A percentile compares a stretch with the other conserved stretches of the same genome.
Evolutionary conservation across 2,113 vertebrate species (phyloP).

Genomic region (Spea multiplicata): DNA sequence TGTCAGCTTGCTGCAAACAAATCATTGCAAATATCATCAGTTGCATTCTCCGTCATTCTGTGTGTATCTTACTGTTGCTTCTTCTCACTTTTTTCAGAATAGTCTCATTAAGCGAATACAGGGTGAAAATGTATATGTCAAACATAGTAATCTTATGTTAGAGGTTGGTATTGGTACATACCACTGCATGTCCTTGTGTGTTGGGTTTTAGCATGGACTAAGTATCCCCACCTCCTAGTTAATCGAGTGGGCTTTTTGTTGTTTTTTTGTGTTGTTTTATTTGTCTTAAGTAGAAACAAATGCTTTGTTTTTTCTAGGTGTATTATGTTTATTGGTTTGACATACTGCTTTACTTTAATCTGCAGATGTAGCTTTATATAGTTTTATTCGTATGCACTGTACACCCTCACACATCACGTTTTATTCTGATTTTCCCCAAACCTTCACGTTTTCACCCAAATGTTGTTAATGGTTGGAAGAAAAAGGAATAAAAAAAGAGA

Average conservation of each 20-base stretch:
- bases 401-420: slow-evolving; percentile 56
- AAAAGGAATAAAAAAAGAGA: neutral
- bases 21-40: slow-evolving; percentile 57
- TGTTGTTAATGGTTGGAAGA: slow-evolving; percentile 27
- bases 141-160: slow-evolving; percentile 98
- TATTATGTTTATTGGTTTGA: slow-evolving; percentile 53
- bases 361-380: slow-evolving; percentile 48
- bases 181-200: slow-evolving; percentile 79
- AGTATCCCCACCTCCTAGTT: slow-evolving; percentile 62
- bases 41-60: slow-evolving; percentile 55
- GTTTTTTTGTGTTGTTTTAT: slow-evolving; percentile 46
- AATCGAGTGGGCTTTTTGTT: slow-evolving; percentile 47
- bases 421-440: slow-evolving; percentile 55
- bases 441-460: slow-evolving; percentile 69
- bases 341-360: neutral
- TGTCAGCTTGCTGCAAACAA: slow-evolving; percentile 48
- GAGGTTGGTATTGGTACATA: slow-evolving; percentile 88
- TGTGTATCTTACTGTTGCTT: slow-evolving; percentile 68
- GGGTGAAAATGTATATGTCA: slow-evolving; percentile 96
- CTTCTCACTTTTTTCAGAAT: slow-evolving; percentile 86
- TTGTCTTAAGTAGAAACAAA: slow-evolving; percentile 37
- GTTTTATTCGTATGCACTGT: slow-evolving; percentile 43
- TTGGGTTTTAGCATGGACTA: slow-evolving; percentile 65
- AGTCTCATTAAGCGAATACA: slow-evolving; percentile 92
- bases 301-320: slow-evolving; percentile 34